These are phyloP conservation scores for Pterobdella sp. DNA, from an alignment of 2,888 invertebrate genomes.

Conservation along the genomic window DNA sequence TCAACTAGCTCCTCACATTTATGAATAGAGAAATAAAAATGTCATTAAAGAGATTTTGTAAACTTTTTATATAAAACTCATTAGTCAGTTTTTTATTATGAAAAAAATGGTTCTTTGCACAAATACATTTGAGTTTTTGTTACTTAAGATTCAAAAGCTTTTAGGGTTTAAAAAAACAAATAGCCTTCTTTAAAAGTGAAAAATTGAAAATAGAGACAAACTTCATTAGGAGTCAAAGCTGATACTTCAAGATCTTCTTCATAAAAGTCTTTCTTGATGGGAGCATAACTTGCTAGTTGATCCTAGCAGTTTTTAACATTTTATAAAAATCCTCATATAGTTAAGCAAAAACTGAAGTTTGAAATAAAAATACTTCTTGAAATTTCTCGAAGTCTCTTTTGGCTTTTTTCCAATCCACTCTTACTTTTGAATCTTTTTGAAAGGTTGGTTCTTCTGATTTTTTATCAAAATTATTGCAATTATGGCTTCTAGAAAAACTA, in stretches of 20 bases:
- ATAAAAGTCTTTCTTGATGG: slow-evolving; percentile 74
- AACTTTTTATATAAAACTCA: no score
- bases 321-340: not conserved
- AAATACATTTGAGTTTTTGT: no score
- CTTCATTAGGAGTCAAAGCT: slow-evolving; percentile 53
- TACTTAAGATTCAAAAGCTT: no score
- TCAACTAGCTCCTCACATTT: no score
- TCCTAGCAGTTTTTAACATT: not conserved
- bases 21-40: no score
- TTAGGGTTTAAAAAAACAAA: no score
- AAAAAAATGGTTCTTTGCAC: no score
- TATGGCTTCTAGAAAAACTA: not conserved
- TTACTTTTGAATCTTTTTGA: slow-evolving; percentile 36
- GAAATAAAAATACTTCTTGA: slow-evolving; percentile 59
- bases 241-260: slow-evolving; percentile 66
- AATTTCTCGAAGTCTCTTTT: slow-evolving; percentile 46
- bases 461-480: not conserved
- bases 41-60: no score
- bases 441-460: not conserved
- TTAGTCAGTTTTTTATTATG: no score
- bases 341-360: not conserved
- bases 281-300: slow-evolving; percentile 54
- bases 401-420: slow-evolving; percentile 49
- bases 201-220: no score
- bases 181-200: no score